Base-by-base conservation (phyloP, 2,888 invertebrate species). In the Mayetiola destructor region DNA sequence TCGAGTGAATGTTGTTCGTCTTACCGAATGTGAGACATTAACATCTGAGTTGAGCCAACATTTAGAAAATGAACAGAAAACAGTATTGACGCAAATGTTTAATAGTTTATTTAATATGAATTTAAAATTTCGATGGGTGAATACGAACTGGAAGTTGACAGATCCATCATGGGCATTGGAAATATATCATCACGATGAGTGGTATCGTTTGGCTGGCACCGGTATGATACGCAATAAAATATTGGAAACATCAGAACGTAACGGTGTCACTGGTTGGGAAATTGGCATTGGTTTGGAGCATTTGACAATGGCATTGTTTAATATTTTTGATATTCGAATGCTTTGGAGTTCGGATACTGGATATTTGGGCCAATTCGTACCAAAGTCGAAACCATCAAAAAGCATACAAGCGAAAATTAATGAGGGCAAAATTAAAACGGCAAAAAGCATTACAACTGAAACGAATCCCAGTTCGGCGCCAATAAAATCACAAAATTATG, bases 121-220 rank as follows among this genome's bases (percentile, higher is more conserved):
- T 75, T 77, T 80, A 23, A 69, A 81, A 65, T 78, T 79, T 63
- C 70, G 76, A 5, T 73, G 71, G 73, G 59, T 90, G 0, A 85
- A 91, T 57, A 84, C 89, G 3, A 88, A 88, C 68, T 99, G 99
- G 66, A 99, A 99, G 0, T 99, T 99, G 68, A 99, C 99, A 0
- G 93, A 96, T 73, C 99, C 99, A 0, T 97, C 96, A 0, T 99
- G 92, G 91, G 99, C 99, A 70, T 72, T 99, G 59, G 97, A 99
- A 77, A 83, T 97, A 37, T 80, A 77, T 63, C 80, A 83, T 64
- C 83, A 85, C 64, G 80, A 79, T 60, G 77, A 86, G 57, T 99
- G 97, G 97, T 68, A 96, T 63, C 99, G 99, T 73, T 79, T 96
- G 18, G 76, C 99, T 2, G 99, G 99, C 2, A 96, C 94, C 73